phyloP scores from a whole-genome alignment of 2,888 invertebrate species.

The Lobophora halterata region DNA sequence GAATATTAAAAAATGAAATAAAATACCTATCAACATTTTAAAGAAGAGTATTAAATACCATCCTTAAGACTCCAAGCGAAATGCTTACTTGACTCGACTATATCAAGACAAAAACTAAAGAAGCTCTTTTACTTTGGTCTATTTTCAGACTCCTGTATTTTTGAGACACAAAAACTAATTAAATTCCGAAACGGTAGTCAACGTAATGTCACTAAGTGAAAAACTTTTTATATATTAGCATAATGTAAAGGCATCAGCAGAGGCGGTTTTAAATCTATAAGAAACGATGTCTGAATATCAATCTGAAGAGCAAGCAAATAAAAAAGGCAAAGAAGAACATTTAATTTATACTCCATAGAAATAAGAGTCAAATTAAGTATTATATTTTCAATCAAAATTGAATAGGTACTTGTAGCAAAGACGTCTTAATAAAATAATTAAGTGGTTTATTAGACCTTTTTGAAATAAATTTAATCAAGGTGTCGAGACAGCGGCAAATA shows the following conservation, averaged over 20 bases:
- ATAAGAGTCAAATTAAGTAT: no score
- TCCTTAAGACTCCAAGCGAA: no score
- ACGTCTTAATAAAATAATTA: neutral
- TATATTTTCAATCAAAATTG: no score
- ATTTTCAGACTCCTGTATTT: no score
- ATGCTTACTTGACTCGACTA: neutral
- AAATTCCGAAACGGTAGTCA: constrained; percentile 22
- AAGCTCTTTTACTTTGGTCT: neutral
- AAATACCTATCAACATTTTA: no score
- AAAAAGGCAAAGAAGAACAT: no score
- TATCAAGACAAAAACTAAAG: neutral
- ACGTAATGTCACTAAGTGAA: constrained; percentile 26
- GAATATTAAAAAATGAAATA: no score
- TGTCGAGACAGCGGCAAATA: constrained; percentile 42
- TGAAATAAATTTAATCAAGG: constrained; percentile 46
- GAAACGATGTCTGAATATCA: constrained; percentile 20
- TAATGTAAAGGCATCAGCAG: constrained; percentile 16
- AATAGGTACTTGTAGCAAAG: constrained; percentile 1
- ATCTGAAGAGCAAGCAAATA: neutral
- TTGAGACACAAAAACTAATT: constrained; percentile 25
- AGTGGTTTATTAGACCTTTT: neutral
- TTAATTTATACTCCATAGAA: no score
- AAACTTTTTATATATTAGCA: constrained; percentile 27
- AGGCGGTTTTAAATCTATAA: constrained; percentile 20
- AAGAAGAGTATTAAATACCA: no score